Evolutionary conservation across 1,140 invertebrate species (phyloP).

Genomic region (Neuroterus valhalla): DNA sequence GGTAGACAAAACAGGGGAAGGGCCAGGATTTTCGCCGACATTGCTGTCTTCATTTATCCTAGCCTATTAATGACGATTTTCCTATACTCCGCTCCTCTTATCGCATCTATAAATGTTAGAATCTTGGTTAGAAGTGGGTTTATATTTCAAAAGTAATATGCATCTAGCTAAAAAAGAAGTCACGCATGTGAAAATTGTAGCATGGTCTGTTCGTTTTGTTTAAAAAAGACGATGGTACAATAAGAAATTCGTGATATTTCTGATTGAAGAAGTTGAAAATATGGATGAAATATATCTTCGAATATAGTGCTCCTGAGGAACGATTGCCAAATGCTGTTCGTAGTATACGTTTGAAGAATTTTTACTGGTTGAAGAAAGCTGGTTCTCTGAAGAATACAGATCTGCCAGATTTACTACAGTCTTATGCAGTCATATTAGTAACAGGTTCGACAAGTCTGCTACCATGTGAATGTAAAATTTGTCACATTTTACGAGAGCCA

Average conservation of each 20-base stretch:
- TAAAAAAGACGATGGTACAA: slow-evolving; percentile 8
- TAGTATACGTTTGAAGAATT: neutral
- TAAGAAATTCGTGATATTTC: slow-evolving; percentile 1
- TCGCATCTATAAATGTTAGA: too few species aligned
- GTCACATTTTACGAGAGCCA: neutral
- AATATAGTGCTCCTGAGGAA: neutral
- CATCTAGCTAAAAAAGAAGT: too few species aligned
- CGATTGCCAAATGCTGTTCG: slow-evolving; percentile 21
- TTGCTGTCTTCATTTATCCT: too few species aligned
- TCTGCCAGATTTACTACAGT: slow-evolving; percentile 6
- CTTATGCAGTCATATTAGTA: neutral
- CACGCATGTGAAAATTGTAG: neutral
- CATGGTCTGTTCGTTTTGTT: slow-evolving; percentile 2
- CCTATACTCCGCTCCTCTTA: too few species aligned
- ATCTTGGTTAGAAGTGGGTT: too few species aligned
- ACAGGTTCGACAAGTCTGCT: neutral
- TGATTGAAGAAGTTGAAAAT: neutral
- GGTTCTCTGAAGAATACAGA: neutral
- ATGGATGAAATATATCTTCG: slow-evolving; percentile 7
- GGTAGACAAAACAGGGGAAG: too few species aligned
- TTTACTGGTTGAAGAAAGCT: too few species aligned
- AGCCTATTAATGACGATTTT: too few species aligned
- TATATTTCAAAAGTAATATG: too few species aligned
- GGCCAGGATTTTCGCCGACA: too few species aligned
- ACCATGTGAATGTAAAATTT: slow-evolving; percentile 11